A percentile compares a stretch with the other conserved stretches of the same genome.
These are phyloP conservation scores for Sarcophaga carnaria DNA, from an alignment of 2,888 invertebrate species.

Conservation along the genomic window DNA sequence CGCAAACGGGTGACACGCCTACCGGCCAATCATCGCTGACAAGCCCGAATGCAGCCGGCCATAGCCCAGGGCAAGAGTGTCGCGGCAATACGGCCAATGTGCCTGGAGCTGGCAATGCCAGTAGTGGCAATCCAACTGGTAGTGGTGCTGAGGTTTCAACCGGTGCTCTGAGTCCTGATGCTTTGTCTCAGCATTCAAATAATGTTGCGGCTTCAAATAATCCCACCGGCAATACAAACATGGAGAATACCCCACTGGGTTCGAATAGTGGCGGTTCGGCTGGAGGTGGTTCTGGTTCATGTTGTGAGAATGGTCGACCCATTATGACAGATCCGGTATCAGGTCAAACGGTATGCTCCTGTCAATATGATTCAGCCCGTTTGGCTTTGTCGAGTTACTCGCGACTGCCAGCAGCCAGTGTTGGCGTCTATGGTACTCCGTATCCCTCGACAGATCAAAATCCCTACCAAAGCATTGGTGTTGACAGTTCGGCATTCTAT, in stretches of 20 bases:
- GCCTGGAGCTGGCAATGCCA: conserved; percentile 85
- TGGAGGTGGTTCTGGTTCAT: conserved; percentile 82
- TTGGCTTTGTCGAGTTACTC: conserved; percentile 92
- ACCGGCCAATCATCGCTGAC: conserved; percentile 73
- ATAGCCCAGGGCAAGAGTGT: conserved; percentile 82
- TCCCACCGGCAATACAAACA: conserved; percentile 59
- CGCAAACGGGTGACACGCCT: conserved; percentile 73
- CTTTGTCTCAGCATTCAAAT: conserved; percentile 81
- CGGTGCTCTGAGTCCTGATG: conserved; percentile 81
- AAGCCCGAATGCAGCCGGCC: conserved; percentile 76
- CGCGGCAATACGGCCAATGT: conserved; percentile 75
- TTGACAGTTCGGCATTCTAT: conserved; percentile 97
- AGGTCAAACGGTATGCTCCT: conserved; percentile 96
- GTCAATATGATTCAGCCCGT: conserved; percentile 95
- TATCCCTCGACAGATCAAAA: conserved; percentile 96
- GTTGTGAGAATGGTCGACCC: conserved; percentile 95
- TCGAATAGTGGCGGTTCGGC: conserved; percentile 71
- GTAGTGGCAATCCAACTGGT: conserved; percentile 83
- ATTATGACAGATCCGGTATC: conserved; percentile 96
- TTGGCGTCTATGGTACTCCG: conserved; percentile 92
- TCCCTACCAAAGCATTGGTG: conserved; percentile 95
- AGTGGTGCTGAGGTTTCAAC: conserved; percentile 87
- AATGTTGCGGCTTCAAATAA: conserved; percentile 73
- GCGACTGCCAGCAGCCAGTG: conserved; percentile 89
- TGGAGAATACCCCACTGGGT: conserved; percentile 59